Evolutionary conservation across 1,140 invertebrate genomes (phyloP).

Genomic region (Scaptodrosophila lebanonensis): DNA sequence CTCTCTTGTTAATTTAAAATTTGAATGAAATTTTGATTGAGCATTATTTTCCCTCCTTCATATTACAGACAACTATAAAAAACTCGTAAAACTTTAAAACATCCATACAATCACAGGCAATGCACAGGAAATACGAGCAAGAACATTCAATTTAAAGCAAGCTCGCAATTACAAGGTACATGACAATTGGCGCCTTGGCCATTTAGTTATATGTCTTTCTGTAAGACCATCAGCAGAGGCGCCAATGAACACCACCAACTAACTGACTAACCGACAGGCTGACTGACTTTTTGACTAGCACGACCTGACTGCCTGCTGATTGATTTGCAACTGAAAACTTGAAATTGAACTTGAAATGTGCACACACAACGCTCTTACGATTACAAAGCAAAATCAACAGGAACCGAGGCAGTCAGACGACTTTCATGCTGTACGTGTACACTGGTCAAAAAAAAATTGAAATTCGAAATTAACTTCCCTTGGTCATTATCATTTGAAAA

Average conservation of each 20-base stretch:
- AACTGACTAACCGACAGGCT: conserved; percentile 20
- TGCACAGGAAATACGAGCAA: conserved; percentile 57
- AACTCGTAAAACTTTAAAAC: conserved; percentile 49
- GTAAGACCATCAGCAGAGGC: conserved; percentile 3
- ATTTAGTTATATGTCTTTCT: conserved; percentile 39
- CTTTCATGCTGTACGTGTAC: no score
- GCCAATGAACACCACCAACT: conserved; percentile 6
- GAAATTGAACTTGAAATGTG: conserved; percentile 73
- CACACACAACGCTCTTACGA: conserved; percentile 51
- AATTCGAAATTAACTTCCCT: no score
- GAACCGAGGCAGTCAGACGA: no score
- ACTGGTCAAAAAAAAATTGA: not conserved
- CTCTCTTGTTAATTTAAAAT: conserved; percentile 43
- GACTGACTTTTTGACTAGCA: conserved; percentile 47
- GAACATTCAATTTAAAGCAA: conserved; percentile 1
- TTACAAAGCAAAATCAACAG: conserved; percentile 31
- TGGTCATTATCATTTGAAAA: no score
- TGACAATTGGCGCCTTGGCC: no score
- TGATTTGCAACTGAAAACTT: conserved; percentile 29
- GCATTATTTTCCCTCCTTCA: no score
- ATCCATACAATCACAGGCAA: conserved; percentile 38
- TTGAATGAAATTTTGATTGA: not conserved
- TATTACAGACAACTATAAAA: conserved; percentile 40
- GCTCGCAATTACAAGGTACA: conserved; percentile 14
- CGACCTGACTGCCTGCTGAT: conserved; percentile 9